Percentiles rank a stretch among this genome's conserved stretches.
Conservation (phyloP, 2,797 vertebrate genomes). For the Gadopsis marmoratus region DNA sequence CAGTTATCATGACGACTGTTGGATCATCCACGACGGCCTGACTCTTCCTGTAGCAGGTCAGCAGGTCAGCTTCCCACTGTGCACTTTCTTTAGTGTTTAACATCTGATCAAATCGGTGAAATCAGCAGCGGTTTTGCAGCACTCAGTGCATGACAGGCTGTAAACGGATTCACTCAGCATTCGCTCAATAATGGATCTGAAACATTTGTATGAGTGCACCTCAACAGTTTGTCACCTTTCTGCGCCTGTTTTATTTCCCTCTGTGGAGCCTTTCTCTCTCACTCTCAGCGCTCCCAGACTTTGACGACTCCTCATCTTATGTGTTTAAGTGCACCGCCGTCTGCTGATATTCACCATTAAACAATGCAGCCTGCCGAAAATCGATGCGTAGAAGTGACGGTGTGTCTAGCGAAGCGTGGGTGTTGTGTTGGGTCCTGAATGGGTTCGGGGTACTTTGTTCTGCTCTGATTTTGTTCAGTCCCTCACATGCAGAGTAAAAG, state of each 20-base stretch:
- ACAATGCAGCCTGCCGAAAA: constrained; percentile 61
- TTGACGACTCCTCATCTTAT: constrained; percentile 32
- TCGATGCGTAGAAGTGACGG: constrained; percentile 54
- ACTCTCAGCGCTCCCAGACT: constrained; percentile 14
- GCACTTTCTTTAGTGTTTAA: background rate
- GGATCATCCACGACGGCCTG: background rate
- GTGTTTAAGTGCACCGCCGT: constrained; percentile 55
- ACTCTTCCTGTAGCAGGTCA: background rate
- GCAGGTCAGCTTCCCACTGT: background rate
- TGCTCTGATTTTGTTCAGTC: constrained; percentile 47
- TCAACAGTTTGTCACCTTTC: background rate
- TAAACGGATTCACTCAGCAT: background rate
- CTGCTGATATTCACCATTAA: constrained; percentile 55
- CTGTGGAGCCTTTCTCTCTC: constrained; percentile 14
- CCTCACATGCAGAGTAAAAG: constrained; percentile 41
- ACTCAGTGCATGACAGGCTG: background rate
- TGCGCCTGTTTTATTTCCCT: constrained; percentile 27
- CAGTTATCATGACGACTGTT: background rate
- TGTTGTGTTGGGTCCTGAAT: constrained; percentile 59
- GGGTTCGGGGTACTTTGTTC: constrained; percentile 28
- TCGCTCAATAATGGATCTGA: constrained; percentile 18
- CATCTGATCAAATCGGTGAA: background rate
- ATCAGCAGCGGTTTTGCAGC: background rate
- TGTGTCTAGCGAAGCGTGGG: constrained; percentile 42
- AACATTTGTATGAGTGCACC: constrained; percentile 1